phyloP scores from a whole-genome alignment of 1,140 invertebrate genomes.

The Pogonognathellus flavescens region DNA sequence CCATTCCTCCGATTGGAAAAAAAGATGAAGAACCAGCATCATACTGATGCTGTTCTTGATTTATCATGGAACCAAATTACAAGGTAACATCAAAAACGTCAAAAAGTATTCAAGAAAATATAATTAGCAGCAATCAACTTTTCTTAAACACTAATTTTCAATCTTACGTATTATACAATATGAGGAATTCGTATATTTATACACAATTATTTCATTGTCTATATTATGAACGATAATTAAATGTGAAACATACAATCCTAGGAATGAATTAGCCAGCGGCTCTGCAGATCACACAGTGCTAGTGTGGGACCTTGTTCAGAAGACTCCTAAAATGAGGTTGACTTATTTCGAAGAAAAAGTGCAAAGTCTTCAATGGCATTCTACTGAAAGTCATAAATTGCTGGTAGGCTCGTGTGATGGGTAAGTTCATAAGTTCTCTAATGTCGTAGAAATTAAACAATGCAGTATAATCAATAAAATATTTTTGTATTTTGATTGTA shows the following conservation, averaged over 20 bases:
- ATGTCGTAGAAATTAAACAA: background rate
- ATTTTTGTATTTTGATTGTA: conserved; percentile 67
- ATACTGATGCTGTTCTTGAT: conserved; percentile 91
- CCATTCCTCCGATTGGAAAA: conserved; percentile 85
- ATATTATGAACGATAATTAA: background rate
- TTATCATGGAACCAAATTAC: conserved; percentile 89
- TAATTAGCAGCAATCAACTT: too few species aligned
- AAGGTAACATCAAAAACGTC: conserved; percentile 68
- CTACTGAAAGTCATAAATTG: conserved; percentile 83
- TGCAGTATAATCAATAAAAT: background rate
- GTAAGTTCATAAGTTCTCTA: conserved; percentile 69
- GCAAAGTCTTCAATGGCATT: conserved; percentile 91
- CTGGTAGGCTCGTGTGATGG: conserved; percentile 81
- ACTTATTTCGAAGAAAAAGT: conserved; percentile 85
- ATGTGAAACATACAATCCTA: conserved; percentile 69
- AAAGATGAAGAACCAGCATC: conserved; percentile 83
- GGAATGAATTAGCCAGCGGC: conserved; percentile 90
- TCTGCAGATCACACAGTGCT: conserved; percentile 90
- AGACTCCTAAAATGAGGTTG: conserved; percentile 80
- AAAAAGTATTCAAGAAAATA: too few species aligned
- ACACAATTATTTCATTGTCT: too few species aligned
- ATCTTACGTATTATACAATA: too few species aligned
- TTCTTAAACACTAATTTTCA: too few species aligned
- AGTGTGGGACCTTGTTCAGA: conserved; percentile 93
- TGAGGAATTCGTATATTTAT: too few species aligned